These are phyloP conservation scores for Linyphia triangularis DNA, from an alignment of 2,888 invertebrate species.

Conservation along the genomic window DNA sequence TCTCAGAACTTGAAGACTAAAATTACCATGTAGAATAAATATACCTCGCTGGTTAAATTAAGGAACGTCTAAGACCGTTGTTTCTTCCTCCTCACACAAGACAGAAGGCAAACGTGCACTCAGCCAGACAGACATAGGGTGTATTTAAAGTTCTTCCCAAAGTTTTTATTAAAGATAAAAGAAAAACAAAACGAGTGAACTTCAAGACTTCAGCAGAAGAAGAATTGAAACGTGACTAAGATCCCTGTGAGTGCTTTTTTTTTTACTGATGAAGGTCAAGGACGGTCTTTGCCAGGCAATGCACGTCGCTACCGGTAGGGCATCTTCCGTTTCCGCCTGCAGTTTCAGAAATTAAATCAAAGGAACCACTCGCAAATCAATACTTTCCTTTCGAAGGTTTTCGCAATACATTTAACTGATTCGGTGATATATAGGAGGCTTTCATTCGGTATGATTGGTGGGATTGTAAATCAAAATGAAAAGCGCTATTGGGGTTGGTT, in stretches of 20 bases:
- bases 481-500: too few species aligned
- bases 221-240: slow-evolving; percentile 44
- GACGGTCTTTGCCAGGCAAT: slow-evolving; percentile 47
- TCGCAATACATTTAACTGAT: too few species aligned
- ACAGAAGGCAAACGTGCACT: background rate
- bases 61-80: background rate
- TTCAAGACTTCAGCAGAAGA: background rate
- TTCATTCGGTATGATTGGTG: too few species aligned
- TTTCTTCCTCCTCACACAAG: background rate
- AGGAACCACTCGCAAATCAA: background rate
- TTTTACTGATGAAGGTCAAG: slow-evolving; percentile 62
- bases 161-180: background rate
- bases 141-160: background rate
- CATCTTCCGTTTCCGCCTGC: background rate
- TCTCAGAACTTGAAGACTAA: too few species aligned
- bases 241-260: slow-evolving; percentile 24
- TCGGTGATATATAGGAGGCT: too few species aligned
- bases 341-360: background rate
- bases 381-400: background rate
- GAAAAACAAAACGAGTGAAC: too few species aligned
- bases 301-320: background rate
- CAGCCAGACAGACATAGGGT: background rate
- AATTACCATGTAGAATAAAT: too few species aligned
- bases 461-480: too few species aligned
- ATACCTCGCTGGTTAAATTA: background rate